phyloP scores from a whole-genome alignment of 2,797 vertebrate species.

The Sebastes taczanowskii region DNA sequence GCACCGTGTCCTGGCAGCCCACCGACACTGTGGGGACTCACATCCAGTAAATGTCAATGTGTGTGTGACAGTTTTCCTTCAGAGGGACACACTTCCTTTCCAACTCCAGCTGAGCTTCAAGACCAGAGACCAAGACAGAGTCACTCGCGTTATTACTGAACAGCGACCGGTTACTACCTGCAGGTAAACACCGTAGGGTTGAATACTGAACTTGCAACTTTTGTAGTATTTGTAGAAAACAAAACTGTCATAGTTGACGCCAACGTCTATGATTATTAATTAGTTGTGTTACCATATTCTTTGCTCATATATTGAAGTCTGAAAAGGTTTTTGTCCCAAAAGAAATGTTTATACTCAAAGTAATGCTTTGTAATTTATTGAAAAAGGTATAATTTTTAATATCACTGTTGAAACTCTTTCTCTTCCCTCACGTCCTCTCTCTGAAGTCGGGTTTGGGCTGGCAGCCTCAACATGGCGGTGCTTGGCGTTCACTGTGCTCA shows the following conservation, averaged over 20 bases:
- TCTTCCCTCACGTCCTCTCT: neutral
- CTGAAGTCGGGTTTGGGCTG: conserved; percentile 66
- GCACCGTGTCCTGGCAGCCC: neutral
- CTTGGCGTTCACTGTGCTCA: conserved; percentile 84
- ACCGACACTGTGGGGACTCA: neutral
- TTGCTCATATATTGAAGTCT: neutral
- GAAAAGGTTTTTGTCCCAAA: neutral
- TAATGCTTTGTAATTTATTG: neutral
- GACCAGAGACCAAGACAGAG: conserved; percentile 76
- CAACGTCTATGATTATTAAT: neutral
- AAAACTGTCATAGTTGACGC: neutral
- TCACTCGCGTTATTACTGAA: conserved; percentile 77
- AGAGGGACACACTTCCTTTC: conserved; percentile 73
- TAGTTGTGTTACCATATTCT: neutral
- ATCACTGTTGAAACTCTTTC: neutral
- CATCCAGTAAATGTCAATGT: neutral
- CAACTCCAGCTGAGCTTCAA: conserved; percentile 82
- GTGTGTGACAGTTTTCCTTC: conserved; percentile 66
- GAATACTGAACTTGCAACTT: accelerated
- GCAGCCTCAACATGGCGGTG: conserved; percentile 77
- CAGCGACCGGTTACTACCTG: conserved; percentile 72
- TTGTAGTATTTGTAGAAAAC: no score
- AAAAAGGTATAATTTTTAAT: neutral
- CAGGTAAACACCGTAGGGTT: conserved; percentile 58
- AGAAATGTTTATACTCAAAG: no score